phyloP scores from a whole-genome alignment of 2,888 invertebrate genomes.

The Sisyra terminalis region DNA sequence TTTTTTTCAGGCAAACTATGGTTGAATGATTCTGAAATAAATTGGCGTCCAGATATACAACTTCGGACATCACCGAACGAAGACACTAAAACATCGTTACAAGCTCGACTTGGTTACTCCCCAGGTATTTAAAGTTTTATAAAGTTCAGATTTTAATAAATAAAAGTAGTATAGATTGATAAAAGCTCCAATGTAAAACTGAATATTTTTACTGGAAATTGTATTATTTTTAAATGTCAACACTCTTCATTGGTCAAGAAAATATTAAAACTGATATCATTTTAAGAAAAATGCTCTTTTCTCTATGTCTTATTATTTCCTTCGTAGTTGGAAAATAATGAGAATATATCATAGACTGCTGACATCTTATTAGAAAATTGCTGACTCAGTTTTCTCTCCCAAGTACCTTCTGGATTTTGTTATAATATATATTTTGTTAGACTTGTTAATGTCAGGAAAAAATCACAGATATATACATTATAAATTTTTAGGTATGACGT shows the following conservation, averaged over 20 bases:
- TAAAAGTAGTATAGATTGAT: no score
- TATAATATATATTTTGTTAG: neutral
- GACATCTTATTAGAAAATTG: neutral
- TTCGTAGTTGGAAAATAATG: conserved; percentile 1
- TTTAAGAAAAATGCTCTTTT: no score
- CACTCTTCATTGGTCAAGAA: no score
- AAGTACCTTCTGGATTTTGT: neutral
- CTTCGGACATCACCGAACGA: conserved; percentile 22
- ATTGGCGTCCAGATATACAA: conserved; percentile 28
- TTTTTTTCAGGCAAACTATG: conserved; percentile 29
- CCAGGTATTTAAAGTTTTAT: conserved; percentile 20
- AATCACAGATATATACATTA: neutral
- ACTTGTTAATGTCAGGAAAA: conserved; percentile 1
- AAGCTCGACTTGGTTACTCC: conserved; percentile 28
- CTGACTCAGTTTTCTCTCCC: neutral
- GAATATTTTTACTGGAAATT: neutral
- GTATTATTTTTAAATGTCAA: neutral
- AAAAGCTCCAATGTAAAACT: no score
- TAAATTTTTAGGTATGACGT: neutral
- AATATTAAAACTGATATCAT: no score
- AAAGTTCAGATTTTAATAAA: no score
- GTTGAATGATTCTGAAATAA: conserved; percentile 28
- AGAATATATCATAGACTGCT: conserved; percentile 2
- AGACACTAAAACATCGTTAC: conserved; percentile 28
- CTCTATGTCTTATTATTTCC: no score